Base-by-base conservation (phyloP, 2,797 vertebrate species). In the Lepidocolaptes lacrymiger region DNA sequence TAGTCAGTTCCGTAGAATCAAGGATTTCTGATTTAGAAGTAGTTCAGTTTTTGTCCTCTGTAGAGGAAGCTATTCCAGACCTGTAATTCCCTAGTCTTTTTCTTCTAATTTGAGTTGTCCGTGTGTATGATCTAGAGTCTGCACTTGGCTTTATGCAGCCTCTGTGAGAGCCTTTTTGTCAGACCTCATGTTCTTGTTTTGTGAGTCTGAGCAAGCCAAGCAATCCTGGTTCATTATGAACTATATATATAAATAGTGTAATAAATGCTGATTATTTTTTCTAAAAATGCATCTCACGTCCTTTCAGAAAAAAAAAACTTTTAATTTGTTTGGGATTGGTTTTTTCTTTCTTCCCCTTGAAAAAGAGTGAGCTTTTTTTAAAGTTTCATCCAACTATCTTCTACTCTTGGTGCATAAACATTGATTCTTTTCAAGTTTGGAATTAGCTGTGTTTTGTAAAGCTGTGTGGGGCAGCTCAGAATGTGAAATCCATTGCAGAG, bases 141-240 rank as follows among this genome's bases (percentile, higher is more conserved):
- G 27, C 32, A 6, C 74, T 74, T 87, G 76, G 36, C 69, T 82
- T 58, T 44, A 58, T 15, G 4, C 2, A 41, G 26, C 28, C 20
- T 41, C 73, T 24, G 5, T 30, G 18, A 21, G 37, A 73, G 24
- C 34, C 20, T 59, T 81, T 56, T n/a, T 39, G 36, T 66, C 19
- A 64, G 80, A 55, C 27, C 13, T 78, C 36, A 16, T 63, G 14
- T 24, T 80, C 73, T 82, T 55, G 8, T 68, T 84, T 75, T 64
- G 32, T 49, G 61, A 67, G 30, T 59, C 28, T 55, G 43, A 84
- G 46, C 13, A 59, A 75, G 19, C 39, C 62, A 56, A 96, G 86
- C 32, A 27, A 61, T 85, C 64, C 71, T 81, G n/a, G 71, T 56
- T 91, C 37, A 32, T 66, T 67, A 30, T 81, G 62, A 95, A 71